A percentile compares a stretch with the other conserved stretches of the same genome.
Conservation (phyloP, 2,113 vertebrate genomes). For the Coturnix japonica region DNA sequence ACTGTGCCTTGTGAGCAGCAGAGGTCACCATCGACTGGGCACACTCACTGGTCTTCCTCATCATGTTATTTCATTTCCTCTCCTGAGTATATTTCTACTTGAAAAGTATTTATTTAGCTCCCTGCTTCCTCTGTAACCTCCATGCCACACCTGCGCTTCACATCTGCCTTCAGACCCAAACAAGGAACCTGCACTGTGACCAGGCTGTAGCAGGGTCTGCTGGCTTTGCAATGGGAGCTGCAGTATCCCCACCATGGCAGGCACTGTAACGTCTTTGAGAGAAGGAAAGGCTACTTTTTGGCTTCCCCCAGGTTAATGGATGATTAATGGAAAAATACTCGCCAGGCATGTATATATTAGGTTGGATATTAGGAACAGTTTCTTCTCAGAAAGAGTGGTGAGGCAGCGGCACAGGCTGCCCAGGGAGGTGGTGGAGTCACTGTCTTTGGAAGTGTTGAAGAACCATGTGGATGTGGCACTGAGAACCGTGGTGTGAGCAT, state of each 20-base stretch:
- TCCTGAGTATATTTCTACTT: background rate
- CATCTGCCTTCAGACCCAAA: background rate
- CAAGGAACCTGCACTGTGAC: background rate
- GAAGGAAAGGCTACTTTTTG: background rate
- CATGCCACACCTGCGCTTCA: background rate
- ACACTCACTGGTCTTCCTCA: conserved; percentile 12
- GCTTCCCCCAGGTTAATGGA: background rate
- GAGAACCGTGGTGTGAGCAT: no score
- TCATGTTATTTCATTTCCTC: background rate
- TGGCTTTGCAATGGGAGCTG: background rate
- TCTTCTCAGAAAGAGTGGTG: no score
- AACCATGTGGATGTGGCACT: no score
- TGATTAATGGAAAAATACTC: background rate
- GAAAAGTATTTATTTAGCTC: conserved; percentile 11
- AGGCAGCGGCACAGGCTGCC: no score
- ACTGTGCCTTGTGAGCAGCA: background rate
- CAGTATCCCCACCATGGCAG: background rate
- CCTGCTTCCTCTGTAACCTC: background rate
- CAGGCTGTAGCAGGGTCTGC: background rate
- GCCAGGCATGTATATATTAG: background rate
- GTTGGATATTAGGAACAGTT: background rate
- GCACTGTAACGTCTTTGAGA: background rate
- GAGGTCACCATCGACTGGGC: background rate
- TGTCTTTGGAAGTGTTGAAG: no score
- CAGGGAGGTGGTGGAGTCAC: no score